Evolutionary conservation across 1,140 invertebrate species (phyloP).

Genomic region (Chrysopa pallens): DNA sequence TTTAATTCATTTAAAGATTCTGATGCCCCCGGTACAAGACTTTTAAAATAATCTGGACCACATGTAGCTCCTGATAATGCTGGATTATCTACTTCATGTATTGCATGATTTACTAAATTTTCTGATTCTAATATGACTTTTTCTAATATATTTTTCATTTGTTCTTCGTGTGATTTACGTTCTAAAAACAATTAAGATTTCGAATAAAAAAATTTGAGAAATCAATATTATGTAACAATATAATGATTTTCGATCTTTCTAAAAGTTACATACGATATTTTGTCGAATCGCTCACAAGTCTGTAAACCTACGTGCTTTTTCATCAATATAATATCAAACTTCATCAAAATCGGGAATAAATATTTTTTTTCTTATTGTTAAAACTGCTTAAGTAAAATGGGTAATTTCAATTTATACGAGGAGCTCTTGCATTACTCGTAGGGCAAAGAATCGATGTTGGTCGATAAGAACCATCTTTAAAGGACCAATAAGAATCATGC

Average conservation of each 20-base stretch:
- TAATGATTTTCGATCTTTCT: neutral
- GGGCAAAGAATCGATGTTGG: too few species aligned
- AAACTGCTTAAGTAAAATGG: too few species aligned
- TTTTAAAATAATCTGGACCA: slow-evolving; percentile 43
- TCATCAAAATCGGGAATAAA: too few species aligned
- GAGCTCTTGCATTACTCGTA: too few species aligned
- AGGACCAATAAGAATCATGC: too few species aligned
- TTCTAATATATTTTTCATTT: slow-evolving; percentile 5
- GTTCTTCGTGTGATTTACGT: slow-evolving; percentile 1
- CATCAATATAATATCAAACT: too few species aligned
- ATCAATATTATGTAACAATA: neutral
- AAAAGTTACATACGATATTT: neutral
- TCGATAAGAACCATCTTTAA: too few species aligned
- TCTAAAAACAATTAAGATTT: slow-evolving; percentile 1
- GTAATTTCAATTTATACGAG: too few species aligned
- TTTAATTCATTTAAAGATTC: slow-evolving; percentile 14
- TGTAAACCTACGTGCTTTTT: too few species aligned
- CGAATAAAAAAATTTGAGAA: slow-evolving; percentile 1
- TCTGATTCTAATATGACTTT: slow-evolving; percentile 32
- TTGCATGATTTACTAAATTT: slow-evolving; percentile 36
- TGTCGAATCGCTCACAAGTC: too few species aligned
- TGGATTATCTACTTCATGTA: slow-evolving; percentile 49
- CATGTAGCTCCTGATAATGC: slow-evolving; percentile 47
- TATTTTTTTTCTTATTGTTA: too few species aligned
- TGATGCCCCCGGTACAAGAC: slow-evolving; percentile 22